Percentiles rank a stretch among this genome's conserved stretches.
These are phyloP conservation scores for Etheostoma spectabile DNA, from an alignment of 2,113 vertebrate genomes.

Conservation along the genomic window DNA sequence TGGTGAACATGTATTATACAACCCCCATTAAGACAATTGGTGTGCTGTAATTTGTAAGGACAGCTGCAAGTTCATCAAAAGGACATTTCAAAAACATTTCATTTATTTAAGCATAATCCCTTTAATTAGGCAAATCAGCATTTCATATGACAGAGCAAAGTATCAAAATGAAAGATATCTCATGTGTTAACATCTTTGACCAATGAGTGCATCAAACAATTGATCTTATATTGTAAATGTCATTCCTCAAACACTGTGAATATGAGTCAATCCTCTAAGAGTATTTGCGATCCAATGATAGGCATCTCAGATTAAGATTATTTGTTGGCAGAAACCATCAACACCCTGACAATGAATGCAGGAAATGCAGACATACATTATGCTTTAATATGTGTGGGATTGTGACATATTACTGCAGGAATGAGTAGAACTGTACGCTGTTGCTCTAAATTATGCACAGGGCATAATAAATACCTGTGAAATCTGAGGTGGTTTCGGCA, in stretches of 20 bases:
- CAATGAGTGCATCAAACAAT: slow-evolving; percentile 29
- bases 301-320: not conserved
- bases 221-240: slow-evolving; percentile 8
- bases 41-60: not conserved
- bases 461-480: not conserved
- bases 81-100: not conserved
- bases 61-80: not conserved
- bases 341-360: not conserved
- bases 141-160: not conserved
- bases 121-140: not conserved
- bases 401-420: not conserved
- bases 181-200: slow-evolving; percentile 6
- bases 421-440: not conserved
- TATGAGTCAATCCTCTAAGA: not conserved
- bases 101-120: slow-evolving; percentile 5
- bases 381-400: not conserved
- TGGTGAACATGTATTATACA: slow-evolving; percentile 1
- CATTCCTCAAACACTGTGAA: slow-evolving; percentile 12
- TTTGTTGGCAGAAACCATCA: not conserved
- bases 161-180: not conserved
- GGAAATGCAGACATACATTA: not conserved
- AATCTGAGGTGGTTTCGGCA: not conserved
- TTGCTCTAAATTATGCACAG: not conserved
- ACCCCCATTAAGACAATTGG: not conserved
- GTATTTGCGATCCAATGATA: slow-evolving; percentile 1